Percentiles rank a stretch among this genome's conserved stretches.
Conservation (phyloP, 2,888 invertebrate genomes). For the Dryomyza anilis region DNA sequence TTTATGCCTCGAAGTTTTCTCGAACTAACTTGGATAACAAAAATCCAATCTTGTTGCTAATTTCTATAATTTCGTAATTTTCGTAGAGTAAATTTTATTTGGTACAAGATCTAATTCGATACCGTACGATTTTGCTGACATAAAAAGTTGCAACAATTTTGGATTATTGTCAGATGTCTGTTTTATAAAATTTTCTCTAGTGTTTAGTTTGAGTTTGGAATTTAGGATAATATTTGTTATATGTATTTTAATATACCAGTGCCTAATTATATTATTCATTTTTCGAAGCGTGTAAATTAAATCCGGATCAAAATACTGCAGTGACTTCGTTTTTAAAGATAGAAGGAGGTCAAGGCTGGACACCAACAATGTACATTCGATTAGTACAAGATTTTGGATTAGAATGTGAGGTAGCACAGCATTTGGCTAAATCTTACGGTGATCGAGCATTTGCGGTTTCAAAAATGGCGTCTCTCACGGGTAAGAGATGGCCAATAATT, state of each 20-base stretch:
- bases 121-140: not conserved
- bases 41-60: too few relatives aligned
- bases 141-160: too few relatives aligned
- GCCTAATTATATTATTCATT: not conserved
- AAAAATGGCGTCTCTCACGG: slow-evolving; percentile 93
- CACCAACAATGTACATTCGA: slow-evolving; percentile 97
- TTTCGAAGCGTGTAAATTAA: slow-evolving; percentile 71
- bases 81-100: too few relatives aligned
- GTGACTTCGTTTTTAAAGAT: slow-evolving; percentile 91
- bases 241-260: not conserved
- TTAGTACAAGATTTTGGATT: slow-evolving; percentile 98
- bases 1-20: too few relatives aligned
- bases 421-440: slow-evolving; percentile 94
- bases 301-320: slow-evolving; percentile 70
- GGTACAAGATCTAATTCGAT: not conserved
- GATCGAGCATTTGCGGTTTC: slow-evolving; percentile 98
- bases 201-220: too few relatives aligned
- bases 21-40: too few relatives aligned
- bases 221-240: too few relatives aligned
- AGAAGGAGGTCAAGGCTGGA: slow-evolving; percentile 97
- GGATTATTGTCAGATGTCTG: too few relatives aligned
- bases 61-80: too few relatives aligned
- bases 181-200: too few relatives aligned
- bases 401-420: slow-evolving; percentile 96
- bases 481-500: slow-evolving; percentile 97